phyloP scores from a whole-genome alignment of 1,140 invertebrate species.

The Drosophila murphyi region DNA sequence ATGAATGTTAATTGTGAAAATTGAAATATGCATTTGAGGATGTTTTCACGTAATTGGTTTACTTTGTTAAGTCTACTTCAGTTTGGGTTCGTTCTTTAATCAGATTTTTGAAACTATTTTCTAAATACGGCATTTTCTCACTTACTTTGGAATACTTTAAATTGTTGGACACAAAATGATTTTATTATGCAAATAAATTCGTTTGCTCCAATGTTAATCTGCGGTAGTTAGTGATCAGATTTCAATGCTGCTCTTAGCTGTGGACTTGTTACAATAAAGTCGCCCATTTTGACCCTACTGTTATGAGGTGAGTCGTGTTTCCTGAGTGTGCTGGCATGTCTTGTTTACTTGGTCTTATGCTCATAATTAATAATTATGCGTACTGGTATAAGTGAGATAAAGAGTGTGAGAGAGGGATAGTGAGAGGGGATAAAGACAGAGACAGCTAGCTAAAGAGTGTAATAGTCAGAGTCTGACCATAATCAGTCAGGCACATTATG shows the following conservation, averaged over 20 bases:
- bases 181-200: neutral
- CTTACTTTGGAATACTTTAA: too few relatives aligned
- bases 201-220: neutral
- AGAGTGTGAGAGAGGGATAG: neutral
- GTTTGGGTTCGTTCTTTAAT: neutral
- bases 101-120: too few relatives aligned
- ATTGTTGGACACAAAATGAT: too few relatives aligned
- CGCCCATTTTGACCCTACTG: neutral
- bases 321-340: constrained; percentile 12
- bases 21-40: constrained; percentile 42
- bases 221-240: neutral
- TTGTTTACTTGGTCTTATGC: constrained; percentile 16
- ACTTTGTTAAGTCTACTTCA: neutral
- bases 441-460: neutral
- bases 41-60: neutral
- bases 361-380: constrained; percentile 67
- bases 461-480: neutral
- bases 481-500: constrained; percentile 42
- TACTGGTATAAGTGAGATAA: constrained; percentile 6
- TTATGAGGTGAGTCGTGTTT: neutral
- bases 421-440: neutral
- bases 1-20: constrained; percentile 35
- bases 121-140: too few relatives aligned
- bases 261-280: neutral
- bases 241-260: neutral